These are phyloP conservation scores for Proisotoma minuta DNA, from an alignment of 2,888 invertebrate species.

Conservation along the genomic window DNA sequence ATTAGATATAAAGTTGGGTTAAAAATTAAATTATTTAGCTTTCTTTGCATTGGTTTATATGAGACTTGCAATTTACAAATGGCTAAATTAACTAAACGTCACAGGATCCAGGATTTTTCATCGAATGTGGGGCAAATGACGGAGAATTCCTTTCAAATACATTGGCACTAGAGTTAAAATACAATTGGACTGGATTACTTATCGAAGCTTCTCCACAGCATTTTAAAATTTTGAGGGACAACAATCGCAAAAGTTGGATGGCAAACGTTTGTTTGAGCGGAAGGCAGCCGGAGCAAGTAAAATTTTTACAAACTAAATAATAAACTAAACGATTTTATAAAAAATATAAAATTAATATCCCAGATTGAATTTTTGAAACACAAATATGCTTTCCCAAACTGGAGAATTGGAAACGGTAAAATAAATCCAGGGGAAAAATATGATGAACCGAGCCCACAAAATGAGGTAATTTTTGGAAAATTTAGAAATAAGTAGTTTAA, in stretches of 20 bases:
- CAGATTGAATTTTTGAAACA: slow-evolving; percentile 15
- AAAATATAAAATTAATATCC: no score
- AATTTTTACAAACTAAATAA: background rate
- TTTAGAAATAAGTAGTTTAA: no score
- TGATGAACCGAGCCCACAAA: no score
- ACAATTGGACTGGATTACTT: slow-evolving; percentile 50
- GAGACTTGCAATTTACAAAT: no score
- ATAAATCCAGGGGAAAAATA: slow-evolving; percentile 7
- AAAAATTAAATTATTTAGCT: no score
- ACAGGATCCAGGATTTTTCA: slow-evolving; percentile 49
- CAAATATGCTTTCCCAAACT: background rate
- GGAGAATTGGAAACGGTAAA: slow-evolving; percentile 8
- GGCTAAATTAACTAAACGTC: no score
- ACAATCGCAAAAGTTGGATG: slow-evolving; percentile 49
- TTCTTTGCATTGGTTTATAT: no score
- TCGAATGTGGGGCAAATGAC: slow-evolving; percentile 51
- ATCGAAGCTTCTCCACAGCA: slow-evolving; percentile 50
- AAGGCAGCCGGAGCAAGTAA: slow-evolving; percentile 44
- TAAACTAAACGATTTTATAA: no score
- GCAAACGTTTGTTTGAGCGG: slow-evolving; percentile 48
- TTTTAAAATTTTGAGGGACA: slow-evolving; percentile 46
- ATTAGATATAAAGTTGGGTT: no score
- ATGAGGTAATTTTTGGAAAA: no score
- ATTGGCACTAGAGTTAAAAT: slow-evolving; percentile 49
- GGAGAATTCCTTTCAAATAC: slow-evolving; percentile 51